These are phyloP conservation scores for Mythimna impura DNA, from an alignment of 2,888 invertebrate species.

Conservation along the genomic window DNA sequence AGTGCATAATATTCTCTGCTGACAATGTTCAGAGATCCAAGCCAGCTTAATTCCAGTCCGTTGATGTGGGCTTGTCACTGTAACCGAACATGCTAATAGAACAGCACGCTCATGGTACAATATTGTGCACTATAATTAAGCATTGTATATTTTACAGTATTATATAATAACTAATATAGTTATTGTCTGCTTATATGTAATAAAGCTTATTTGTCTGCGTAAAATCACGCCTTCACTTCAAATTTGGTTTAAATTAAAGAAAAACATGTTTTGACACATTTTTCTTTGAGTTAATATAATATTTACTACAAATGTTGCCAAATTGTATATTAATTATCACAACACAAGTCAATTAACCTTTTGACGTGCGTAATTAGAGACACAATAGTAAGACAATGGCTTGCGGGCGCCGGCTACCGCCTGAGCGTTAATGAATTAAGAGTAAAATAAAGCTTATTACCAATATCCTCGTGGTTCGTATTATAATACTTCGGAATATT, in stretches of 20 bases:
- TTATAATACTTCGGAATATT: background rate
- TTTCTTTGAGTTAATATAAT: background rate
- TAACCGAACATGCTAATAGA: slow-evolving; percentile 12
- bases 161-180: background rate
- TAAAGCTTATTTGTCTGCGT: background rate
- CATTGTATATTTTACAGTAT: background rate
- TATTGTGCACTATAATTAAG: background rate
- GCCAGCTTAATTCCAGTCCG: slow-evolving; percentile 42
- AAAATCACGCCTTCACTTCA: background rate
- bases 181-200: no score
- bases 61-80: slow-evolving; percentile 36
- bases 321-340: background rate
- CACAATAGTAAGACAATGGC: no score
- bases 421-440: no score
- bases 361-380: no score
- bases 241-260: background rate
- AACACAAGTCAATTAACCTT: background rate
- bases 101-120: background rate
- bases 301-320: background rate
- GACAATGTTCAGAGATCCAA: slow-evolving; percentile 41
- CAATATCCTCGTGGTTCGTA: background rate
- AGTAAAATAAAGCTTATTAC: background rate
- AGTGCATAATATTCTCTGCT: slow-evolving; percentile 18
- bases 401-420: no score
- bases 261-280: no score